Percentiles rank a stretch among this genome's conserved stretches.
These are phyloP conservation scores for Drosophila elegans DNA, from an alignment of 1,140 invertebrate genomes.

Conservation along the genomic window DNA sequence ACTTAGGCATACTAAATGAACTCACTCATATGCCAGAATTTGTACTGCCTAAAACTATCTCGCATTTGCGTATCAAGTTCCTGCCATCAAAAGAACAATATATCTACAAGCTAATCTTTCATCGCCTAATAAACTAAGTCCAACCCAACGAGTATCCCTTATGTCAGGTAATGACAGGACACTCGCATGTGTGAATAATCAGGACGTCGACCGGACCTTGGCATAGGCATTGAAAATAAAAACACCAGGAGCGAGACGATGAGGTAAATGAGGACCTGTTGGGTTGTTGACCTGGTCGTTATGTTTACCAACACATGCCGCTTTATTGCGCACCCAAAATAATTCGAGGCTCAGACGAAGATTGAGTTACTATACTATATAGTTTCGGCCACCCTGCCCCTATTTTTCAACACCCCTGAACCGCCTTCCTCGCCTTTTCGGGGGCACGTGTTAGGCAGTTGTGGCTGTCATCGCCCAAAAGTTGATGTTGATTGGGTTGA, in stretches of 20 bases:
- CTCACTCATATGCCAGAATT: not conserved
- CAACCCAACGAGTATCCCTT: slow-evolving; percentile 30
- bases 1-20: too few species aligned
- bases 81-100: not conserved
- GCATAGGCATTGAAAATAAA: slow-evolving; percentile 62
- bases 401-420: not conserved
- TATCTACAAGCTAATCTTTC: slow-evolving; percentile 16
- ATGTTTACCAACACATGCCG: slow-evolving; percentile 54
- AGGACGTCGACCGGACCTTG: slow-evolving; percentile 57
- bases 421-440: not conserved
- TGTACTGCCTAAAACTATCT: slow-evolving; percentile 9
- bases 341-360: slow-evolving; percentile 26
- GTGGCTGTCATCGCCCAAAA: slow-evolving; percentile 33
- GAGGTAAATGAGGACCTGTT: not conserved
- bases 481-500: slow-evolving; percentile 29
- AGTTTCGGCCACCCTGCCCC: slow-evolving; percentile 9
- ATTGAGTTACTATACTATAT: slow-evolving; percentile 56
- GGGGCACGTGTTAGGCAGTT: slow-evolving; percentile 45
- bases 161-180: slow-evolving; percentile 35
- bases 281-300: slow-evolving; percentile 62
- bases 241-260: slow-evolving; percentile 1
- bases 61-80: not conserved
- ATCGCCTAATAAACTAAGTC: slow-evolving; percentile 4
- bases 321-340: slow-evolving; percentile 65
- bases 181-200: slow-evolving; percentile 27